Conservation (phyloP, 1,140 invertebrate genomes). For the Drosophila burlai region DNA sequence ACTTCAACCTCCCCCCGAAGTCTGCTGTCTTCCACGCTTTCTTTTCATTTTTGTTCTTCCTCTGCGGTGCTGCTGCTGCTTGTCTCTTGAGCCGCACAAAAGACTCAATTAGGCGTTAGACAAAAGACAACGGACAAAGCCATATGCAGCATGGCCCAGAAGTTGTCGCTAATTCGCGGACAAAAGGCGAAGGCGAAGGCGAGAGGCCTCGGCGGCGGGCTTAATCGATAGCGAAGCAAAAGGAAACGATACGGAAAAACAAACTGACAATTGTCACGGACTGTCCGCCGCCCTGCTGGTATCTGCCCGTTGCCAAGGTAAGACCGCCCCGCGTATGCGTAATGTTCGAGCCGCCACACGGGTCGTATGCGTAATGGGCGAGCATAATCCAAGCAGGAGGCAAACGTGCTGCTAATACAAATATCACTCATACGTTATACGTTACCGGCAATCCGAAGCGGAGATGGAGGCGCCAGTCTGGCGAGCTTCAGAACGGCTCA, state of each 20-base stretch:
- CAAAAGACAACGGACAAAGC: conserved; percentile 53
- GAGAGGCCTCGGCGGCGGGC: conserved; percentile 56
- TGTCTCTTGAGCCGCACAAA: conserved; percentile 44
- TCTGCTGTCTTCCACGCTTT: not conserved
- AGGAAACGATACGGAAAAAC: conserved; percentile 32
- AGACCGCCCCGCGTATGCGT: conserved; percentile 59
- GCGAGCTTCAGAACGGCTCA: conserved; percentile 46
- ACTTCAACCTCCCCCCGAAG: not conserved
- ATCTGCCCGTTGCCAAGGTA: conserved; percentile 64
- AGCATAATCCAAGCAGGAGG: conserved; percentile 32
- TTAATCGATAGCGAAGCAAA: conserved; percentile 69
- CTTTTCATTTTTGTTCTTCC: conserved; percentile 8
- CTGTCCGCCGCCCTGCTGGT: conserved; percentile 2
- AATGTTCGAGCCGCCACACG: conserved; percentile 37
- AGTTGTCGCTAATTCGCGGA: conserved; percentile 48
- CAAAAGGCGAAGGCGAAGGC: conserved; percentile 22
- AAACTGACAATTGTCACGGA: conserved; percentile 73
- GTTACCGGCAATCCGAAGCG: conserved; percentile 65
- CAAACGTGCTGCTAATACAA: conserved; percentile 14
- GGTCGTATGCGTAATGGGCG: conserved; percentile 52
- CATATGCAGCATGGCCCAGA: conserved; percentile 50
- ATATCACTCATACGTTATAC: conserved; percentile 59
- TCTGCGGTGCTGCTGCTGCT: conserved; percentile 26
- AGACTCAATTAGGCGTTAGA: conserved; percentile 62
- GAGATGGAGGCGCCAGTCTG: conserved; percentile 69